Base-by-base conservation (phyloP, 2,888 invertebrate species). In the Clusia tigrina region DNA sequence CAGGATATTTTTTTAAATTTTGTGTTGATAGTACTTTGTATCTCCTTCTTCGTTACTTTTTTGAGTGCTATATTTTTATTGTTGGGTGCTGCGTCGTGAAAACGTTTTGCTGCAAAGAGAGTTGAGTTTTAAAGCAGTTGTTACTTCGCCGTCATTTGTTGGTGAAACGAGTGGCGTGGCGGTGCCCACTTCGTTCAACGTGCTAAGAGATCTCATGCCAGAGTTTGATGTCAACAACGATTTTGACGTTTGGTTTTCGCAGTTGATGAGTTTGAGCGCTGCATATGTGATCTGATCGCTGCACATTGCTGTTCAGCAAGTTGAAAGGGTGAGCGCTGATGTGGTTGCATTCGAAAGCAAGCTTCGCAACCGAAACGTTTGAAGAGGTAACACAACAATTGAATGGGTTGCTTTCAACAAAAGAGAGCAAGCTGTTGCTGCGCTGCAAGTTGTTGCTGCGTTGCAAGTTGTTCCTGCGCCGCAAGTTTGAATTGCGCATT, bases 271-370 rank as follows among this genome's bases (percentile, higher is more conserved):
- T 15, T 1, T 60, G 1, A 32, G 22, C 2, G 32, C 25, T 20
- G n/a, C n/a, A n/a, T n/a, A n/a, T n/a, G n/a, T n/a, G n/a, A n/a
- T n/a, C n/a, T n/a, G n/a, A n/a, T n/a, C 51, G 24, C 22, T 37
- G 58, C 1, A 15, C 58, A 1, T 2, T 58, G 15, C 20, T 58
- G 9, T 9, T 58, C 2, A n/a, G 48, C 32, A 51, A 58, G 15
- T 2, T 48, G 20, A 58, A n/a, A 12, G 58, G 58, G 22, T 52
- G 52, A 18, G 53, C 59, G 9, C 22, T 53, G 20, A 17, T 53
- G 38, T 59, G 59, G 59, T 9, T 53, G 23, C 59, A 59, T 26
- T 53, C 53, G 17, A 52, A 59, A 15, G 37, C 59, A 0, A 23
- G 52, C 52, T 53, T 59, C 15, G 20, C 32, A 32, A 32, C 32